A percentile compares a stretch with the other conserved stretches of the same genome.
Evolutionary conservation across 2,888 invertebrate genomes (phyloP).

Genomic region (Ashinkailepas kermadecensis): DNA sequence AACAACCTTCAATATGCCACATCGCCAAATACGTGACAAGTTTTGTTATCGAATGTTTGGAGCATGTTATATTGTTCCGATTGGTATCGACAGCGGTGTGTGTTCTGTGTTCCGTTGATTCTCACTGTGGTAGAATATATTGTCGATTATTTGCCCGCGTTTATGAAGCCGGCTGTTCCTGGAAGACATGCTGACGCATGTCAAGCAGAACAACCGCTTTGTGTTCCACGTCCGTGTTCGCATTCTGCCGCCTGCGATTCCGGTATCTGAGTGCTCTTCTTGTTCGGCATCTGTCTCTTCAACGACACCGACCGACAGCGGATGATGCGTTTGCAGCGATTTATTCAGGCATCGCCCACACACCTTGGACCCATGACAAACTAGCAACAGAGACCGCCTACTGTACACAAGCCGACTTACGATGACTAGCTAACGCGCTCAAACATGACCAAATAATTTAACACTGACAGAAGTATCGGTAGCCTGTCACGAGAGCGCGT

Average conservation of each 20-base stretch:
- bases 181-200: no score
- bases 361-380: slow-evolving; percentile 1
- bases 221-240: no score
- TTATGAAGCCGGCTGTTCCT: no score
- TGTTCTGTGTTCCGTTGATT: background rate
- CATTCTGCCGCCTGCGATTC: no score
- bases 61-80: no score
- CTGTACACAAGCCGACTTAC: background rate
- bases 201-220: no score
- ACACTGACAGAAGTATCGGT: background rate
- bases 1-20: background rate
- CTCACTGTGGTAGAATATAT: background rate
- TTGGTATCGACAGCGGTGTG: background rate
- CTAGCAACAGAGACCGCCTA: slow-evolving; percentile 2
- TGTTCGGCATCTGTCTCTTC: no score
- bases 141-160: background rate
- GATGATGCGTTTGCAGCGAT: background rate
- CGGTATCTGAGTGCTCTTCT: no score
- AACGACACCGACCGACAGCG: no score
- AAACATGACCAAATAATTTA: background rate
- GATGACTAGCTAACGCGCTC: background rate
- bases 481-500: background rate
- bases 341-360: background rate
- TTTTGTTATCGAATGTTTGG: no score
- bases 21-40: no score